A percentile compares a stretch with the other conserved stretches of the same genome.
Evolutionary conservation across 2,888 invertebrate genomes (phyloP).

Genomic region (Drosophila recens): DNA sequence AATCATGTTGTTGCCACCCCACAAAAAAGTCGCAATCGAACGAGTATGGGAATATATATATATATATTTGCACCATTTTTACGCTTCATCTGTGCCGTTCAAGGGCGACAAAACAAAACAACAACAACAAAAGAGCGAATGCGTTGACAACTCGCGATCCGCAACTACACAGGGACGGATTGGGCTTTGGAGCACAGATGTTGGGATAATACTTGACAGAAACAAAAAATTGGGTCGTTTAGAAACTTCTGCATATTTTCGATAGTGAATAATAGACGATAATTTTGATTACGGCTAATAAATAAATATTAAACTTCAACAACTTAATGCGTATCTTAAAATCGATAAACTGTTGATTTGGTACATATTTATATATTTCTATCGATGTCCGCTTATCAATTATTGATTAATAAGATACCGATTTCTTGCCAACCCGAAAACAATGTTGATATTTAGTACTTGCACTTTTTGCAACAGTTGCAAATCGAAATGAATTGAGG

Average conservation of each 20-base stretch:
- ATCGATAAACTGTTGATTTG: no score
- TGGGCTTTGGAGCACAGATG: neutral
- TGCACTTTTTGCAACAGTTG: conserved; percentile 22
- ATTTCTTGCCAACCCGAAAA: neutral
- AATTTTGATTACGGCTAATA: neutral
- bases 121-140: neutral
- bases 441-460: neutral
- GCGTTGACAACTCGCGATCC: conserved; percentile 17
- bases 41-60: neutral
- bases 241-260: neutral
- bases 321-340: no score
- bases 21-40: conserved; percentile 42
- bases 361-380: no score
- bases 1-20: conserved; percentile 33
- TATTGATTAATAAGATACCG: no score
- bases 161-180: neutral
- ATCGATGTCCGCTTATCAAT: no score
- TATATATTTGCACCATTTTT: conserved; percentile 55
- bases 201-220: neutral
- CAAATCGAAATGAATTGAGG: neutral
- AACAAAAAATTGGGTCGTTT: neutral
- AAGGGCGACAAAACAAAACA: conserved; percentile 47
- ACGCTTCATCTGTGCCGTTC: conserved; percentile 70
- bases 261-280: neutral
- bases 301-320: neutral